These are phyloP conservation scores for Glaucidium brasilianum DNA, from an alignment of 2,113 vertebrate species.

Conservation along the genomic window DNA sequence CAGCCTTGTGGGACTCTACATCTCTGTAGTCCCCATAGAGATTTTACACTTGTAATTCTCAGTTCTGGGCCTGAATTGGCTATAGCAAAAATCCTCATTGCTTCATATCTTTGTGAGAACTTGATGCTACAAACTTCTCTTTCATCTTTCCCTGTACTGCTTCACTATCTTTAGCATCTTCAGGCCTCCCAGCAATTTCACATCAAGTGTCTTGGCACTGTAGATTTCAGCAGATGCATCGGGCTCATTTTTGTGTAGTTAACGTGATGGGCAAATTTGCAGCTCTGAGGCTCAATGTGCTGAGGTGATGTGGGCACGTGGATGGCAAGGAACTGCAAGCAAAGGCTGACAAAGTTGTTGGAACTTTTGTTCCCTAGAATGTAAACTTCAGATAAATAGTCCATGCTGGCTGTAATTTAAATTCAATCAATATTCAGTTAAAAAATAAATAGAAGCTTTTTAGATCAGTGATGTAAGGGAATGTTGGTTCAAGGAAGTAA, in stretches of 20 bases:
- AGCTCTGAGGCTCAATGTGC: rapidly evolving
- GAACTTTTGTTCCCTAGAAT: not conserved
- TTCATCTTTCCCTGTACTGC: not conserved
- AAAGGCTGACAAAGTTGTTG: not conserved
- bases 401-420: conserved; percentile 28
- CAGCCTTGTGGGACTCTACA: not conserved
- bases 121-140: not conserved
- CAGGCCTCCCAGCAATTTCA: not conserved
- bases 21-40: not conserved
- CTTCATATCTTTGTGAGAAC: not conserved
- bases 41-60: not conserved
- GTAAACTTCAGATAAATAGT: not conserved
- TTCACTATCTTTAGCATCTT: not conserved
- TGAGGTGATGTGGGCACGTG: not conserved
- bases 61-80: not conserved
- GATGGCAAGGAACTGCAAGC: not conserved
- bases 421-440: conserved; percentile 61
- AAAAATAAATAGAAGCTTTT: conserved; percentile 64
- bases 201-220: not conserved
- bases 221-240: not conserved
- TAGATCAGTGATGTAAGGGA: conserved; percentile 50
- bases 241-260: rapidly evolving
- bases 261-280: not conserved
- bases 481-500: conserved; percentile 70
- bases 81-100: not conserved